Evolutionary conservation across 2,888 invertebrate genomes (phyloP).

Genomic region (Agapetus fuscipes): DNA sequence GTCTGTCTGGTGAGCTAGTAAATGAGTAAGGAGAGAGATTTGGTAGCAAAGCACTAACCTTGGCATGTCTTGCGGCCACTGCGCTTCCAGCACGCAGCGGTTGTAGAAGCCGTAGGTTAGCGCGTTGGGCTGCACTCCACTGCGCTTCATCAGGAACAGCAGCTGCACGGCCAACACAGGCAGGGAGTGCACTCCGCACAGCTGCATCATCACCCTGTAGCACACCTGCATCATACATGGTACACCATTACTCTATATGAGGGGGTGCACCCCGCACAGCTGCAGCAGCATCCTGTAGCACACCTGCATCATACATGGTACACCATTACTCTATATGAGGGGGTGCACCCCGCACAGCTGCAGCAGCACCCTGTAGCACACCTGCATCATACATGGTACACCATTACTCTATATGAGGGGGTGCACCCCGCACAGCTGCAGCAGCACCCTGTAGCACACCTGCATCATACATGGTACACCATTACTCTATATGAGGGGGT

Average conservation of each 20-base stretch:
- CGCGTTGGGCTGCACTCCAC: constrained; percentile 92
- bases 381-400: too few species aligned
- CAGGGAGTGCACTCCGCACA: constrained; percentile 90
- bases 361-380: constrained; percentile 94
- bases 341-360: constrained; percentile 88
- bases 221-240: constrained; percentile 84
- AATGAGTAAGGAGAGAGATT: too few species aligned
- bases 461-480: too few species aligned
- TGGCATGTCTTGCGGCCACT: constrained; percentile 81
- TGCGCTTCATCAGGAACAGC: constrained; percentile 83
- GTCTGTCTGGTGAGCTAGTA: too few species aligned
- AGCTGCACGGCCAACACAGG: constrained; percentile 92
- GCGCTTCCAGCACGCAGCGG: constrained; percentile 82
- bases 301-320: too few species aligned
- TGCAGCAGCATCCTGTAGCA: constrained; percentile 92
- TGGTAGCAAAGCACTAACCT: too few species aligned
- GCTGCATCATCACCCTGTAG: constrained; percentile 96
- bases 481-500: too few species aligned
- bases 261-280: constrained; percentile 80
- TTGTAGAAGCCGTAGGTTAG: constrained; percentile 88
- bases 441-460: constrained; percentile 92
- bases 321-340: too few species aligned
- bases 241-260: too few species aligned
- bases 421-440: constrained; percentile 88
- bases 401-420: too few species aligned